These are phyloP conservation scores for Yponomeuta cagnagella DNA, from an alignment of 2,888 invertebrate genomes.

Conservation along the genomic window DNA sequence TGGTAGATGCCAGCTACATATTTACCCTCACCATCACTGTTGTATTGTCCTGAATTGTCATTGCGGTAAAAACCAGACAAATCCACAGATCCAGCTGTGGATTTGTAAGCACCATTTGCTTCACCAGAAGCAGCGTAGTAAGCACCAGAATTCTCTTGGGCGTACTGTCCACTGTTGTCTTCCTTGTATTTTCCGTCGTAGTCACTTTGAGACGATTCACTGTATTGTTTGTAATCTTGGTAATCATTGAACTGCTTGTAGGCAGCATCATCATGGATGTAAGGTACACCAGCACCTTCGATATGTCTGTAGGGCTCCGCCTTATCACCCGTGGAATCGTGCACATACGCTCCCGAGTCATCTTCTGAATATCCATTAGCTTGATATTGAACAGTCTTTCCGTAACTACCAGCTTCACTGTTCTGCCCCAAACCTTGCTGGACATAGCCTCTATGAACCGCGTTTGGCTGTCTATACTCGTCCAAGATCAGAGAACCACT, in stretches of 20 bases:
- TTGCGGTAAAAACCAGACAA: constrained; percentile 38
- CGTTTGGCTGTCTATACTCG: constrained; percentile 56
- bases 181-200: constrained; percentile 26
- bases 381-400: constrained; percentile 29
- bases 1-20: constrained; percentile 27
- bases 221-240: constrained; percentile 41
- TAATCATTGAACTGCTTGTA: constrained; percentile 47
- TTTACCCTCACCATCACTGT: constrained; percentile 31
- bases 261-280: constrained; percentile 44
- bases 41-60: constrained; percentile 28
- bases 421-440: constrained; percentile 6
- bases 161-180: constrained; percentile 38
- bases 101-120: constrained; percentile 32
- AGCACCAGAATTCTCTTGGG: constrained; percentile 44
- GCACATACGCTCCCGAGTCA: constrained; percentile 62
- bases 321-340: constrained; percentile 63
- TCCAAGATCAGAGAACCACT: constrained; percentile 63
- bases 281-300: constrained; percentile 51
- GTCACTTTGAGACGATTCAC: constrained; percentile 30
- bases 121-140: constrained; percentile 16
- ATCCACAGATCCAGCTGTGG: constrained; percentile 34
- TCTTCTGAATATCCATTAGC: constrained; percentile 31
- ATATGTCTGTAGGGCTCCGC: constrained; percentile 61
- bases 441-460: constrained; percentile 26
- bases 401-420: background rate